Percentiles rank a stretch among this genome's conserved stretches.
Evolutionary conservation across 2,888 invertebrate species (phyloP).

Genomic region (Electrophaes corylata): DNA sequence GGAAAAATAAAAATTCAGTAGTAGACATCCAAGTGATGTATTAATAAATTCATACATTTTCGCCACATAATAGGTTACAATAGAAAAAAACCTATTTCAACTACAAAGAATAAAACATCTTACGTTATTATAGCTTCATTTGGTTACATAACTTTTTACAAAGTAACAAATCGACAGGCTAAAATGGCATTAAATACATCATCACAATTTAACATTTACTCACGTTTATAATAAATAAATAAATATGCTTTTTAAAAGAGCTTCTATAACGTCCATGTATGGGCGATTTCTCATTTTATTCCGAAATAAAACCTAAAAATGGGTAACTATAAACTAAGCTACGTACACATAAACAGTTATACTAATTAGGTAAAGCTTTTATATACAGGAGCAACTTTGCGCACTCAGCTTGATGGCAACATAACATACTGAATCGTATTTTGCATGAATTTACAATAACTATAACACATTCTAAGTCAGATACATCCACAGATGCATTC

Average conservation of each 20-base stretch:
- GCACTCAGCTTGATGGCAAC: conserved; percentile 53
- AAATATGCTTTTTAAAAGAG: conserved; percentile 37
- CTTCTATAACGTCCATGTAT: conserved; percentile 26
- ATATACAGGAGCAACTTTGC: conserved; percentile 58
- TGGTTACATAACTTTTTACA: conserved; percentile 77
- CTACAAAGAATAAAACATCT: conserved; percentile 80
- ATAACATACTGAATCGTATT: conserved; percentile 47
- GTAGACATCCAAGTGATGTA: conserved; percentile 79
- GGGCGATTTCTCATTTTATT: conserved; percentile 21
- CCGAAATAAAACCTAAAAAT: conserved; percentile 28
- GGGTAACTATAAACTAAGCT: conserved; percentile 20
- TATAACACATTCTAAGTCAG: background rate
- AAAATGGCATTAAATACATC: conserved; percentile 81
- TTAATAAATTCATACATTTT: conserved; percentile 80
- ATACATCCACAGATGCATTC: background rate
- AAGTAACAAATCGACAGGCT: conserved; percentile 75
- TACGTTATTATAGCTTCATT: conserved; percentile 79
- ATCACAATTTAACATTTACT: conserved; percentile 74
- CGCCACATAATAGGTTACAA: conserved; percentile 69
- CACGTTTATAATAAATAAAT: conserved; percentile 66
- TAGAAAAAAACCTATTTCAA: conserved; percentile 72
- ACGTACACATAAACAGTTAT: conserved; percentile 36
- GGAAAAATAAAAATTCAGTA: conserved; percentile 17
- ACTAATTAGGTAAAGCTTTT: conserved; percentile 53
- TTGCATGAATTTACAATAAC: conserved; percentile 17